Conservation (phyloP, 2,113 vertebrate genomes). For the Calidris pygmaea region DNA sequence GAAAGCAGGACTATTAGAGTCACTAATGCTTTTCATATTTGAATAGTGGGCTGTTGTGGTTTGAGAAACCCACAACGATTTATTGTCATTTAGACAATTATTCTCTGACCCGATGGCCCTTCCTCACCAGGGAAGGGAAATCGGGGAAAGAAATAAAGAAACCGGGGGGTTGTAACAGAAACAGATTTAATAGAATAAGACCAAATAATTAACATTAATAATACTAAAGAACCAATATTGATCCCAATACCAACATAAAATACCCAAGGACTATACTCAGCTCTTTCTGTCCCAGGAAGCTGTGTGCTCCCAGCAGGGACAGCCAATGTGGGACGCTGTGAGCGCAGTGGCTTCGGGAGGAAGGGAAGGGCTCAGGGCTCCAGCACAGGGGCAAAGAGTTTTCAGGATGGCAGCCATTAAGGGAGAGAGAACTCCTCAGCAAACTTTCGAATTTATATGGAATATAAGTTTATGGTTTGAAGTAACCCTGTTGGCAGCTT, state of each 20-base stretch:
- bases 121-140: neutral
- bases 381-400: neutral
- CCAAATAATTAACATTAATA: neutral
- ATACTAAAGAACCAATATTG: neutral
- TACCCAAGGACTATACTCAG: neutral
- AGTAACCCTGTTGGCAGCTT: neutral
- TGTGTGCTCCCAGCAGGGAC: neutral
- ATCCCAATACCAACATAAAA: neutral
- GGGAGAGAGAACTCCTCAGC: neutral
- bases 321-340: neutral
- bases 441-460: neutral
- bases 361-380: neutral
- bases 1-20: neutral
- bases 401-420: neutral
- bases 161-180: neutral
- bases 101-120: neutral
- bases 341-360: neutral
- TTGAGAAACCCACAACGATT: neutral
- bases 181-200: neutral
- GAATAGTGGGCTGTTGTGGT: neutral
- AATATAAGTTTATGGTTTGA: neutral
- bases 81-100: neutral
- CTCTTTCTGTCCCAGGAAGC: neutral
- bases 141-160: neutral
- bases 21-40: neutral